phyloP scores from a whole-genome alignment of 2,113 vertebrate species.

The Rhagologus leucostigma region DNA sequence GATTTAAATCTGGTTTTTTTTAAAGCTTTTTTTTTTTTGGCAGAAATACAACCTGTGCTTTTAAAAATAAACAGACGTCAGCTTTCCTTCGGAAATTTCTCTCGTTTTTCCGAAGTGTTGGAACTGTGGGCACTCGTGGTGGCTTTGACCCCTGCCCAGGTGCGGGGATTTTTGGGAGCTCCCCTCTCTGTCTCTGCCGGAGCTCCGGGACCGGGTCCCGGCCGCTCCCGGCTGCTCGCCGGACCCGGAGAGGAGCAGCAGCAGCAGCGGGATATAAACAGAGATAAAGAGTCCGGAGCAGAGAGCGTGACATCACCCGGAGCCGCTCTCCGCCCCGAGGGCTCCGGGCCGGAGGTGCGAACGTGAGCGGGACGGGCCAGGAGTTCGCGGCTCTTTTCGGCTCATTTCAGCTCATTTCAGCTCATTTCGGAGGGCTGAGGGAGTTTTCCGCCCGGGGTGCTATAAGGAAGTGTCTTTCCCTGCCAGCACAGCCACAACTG shows the following conservation, averaged over 20 bases:
- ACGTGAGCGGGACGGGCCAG: background rate
- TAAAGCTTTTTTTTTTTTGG: too few species aligned
- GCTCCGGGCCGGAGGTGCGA: constrained; percentile 46
- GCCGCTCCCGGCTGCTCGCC: constrained; percentile 33
- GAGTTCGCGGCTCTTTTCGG: background rate
- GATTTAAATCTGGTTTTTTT: background rate
- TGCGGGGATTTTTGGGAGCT: background rate
- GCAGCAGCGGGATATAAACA: constrained; percentile 64
- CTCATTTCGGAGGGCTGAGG: background rate
- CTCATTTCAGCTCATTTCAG: fast-evolving
- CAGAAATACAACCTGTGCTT: background rate
- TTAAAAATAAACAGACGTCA: background rate
- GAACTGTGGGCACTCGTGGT: background rate
- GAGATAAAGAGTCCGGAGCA: constrained; percentile 33
- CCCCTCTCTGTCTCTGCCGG: background rate
- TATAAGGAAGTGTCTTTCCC: background rate
- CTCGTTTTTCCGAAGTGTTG: too few species aligned
- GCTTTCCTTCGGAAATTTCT: background rate
- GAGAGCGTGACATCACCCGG: constrained; percentile 78
- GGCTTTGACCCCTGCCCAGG: background rate
- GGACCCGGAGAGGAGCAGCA: constrained; percentile 65
- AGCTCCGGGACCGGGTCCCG: too few species aligned
- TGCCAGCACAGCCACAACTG: background rate
- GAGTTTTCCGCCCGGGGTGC: background rate
- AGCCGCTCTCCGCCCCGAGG: constrained; percentile 75